Base-by-base conservation (phyloP, 2,113 vertebrate species). In the Oncorhynchus nerka region DNA sequence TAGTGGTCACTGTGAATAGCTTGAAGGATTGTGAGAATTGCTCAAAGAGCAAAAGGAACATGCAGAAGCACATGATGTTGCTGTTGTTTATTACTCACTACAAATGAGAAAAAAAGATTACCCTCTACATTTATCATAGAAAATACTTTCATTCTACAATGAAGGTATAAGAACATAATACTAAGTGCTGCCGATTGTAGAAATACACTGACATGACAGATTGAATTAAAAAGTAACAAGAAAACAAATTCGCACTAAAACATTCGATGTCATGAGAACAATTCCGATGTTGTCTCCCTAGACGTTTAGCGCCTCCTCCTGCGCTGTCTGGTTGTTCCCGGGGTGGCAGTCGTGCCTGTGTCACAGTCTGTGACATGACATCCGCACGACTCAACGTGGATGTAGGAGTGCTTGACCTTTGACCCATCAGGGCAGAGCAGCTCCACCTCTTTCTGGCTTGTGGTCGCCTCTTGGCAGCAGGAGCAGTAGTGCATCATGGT, bases 401-500 rank as follows among this genome's bases (percentile, higher is more conserved):
- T 68, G 55, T 95, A 96, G 48, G 34, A 85, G 68, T 94, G 89
- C 34, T 24, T 84, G 2, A 92, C n/a, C 65, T 12, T 88, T 1
- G 88, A 83, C 16, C 95, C 94, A 0, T 95, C 70, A 0, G 28
- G 73, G 32, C 97, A 99, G 19, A 2, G 85, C 83, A 99, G 61
- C n/a, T 85, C 85, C 84, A 95, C 93, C 0, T 87, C 22, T 80
- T 72, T 88, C 73, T 24, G 62, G 13, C 92, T 93, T 71, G 83
- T 92, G 24, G 5, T 45, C 16, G 2, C 45, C 74, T 97, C 95
- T 26, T 87, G 93, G 89, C 97, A 99, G 83, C 97, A 99, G 1
- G 84, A 78, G 48, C 97, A 99, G 0, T 75, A 1, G 0, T 87
- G 93, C 30, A 90, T 75, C 86, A 97, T 88, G 30, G 51, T 26